Conservation (phyloP, 2,888 invertebrate species). For the Ophion costatus region DNA sequence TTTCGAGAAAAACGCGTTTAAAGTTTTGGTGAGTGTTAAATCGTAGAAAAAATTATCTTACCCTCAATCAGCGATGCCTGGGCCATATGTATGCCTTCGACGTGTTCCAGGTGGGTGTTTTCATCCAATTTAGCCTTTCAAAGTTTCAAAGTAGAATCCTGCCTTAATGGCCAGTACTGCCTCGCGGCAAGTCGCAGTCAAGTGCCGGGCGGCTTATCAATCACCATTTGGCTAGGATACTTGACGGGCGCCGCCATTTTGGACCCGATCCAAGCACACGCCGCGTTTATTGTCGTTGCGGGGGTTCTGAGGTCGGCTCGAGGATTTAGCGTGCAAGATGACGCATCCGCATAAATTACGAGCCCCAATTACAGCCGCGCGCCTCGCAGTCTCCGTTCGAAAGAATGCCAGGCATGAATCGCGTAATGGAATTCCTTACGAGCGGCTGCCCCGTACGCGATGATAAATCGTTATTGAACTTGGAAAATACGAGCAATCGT, state of each 20-base stretch:
- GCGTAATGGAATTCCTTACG: background rate
- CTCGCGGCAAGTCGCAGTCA: conserved; percentile 46
- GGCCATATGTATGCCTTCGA: no score
- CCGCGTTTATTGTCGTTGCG: conserved; percentile 30
- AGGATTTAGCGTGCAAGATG: conserved; percentile 23
- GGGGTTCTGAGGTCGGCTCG: conserved; percentile 53
- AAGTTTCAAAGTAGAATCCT: no score
- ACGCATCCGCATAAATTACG: conserved; percentile 5
- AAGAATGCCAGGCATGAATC: background rate
- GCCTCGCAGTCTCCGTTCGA: background rate
- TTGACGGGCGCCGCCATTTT: conserved; percentile 15
- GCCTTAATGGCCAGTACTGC: conserved; percentile 35
- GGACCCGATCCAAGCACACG: conserved; percentile 55
- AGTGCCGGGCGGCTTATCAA: conserved; percentile 55
- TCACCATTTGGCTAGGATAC: conserved; percentile 45
- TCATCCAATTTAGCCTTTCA: no score
- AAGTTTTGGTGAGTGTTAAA: no score
- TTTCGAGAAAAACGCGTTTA: no score
- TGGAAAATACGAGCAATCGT: background rate
- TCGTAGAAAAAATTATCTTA: no score
- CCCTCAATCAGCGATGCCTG: no score
- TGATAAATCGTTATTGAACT: background rate
- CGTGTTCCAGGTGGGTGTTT: no score
- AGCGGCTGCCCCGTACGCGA: background rate
- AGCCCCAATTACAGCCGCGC: background rate